Evolutionary conservation across 2,113 vertebrate genomes (phyloP).

Genomic region (Pseudopipra pipra): DNA sequence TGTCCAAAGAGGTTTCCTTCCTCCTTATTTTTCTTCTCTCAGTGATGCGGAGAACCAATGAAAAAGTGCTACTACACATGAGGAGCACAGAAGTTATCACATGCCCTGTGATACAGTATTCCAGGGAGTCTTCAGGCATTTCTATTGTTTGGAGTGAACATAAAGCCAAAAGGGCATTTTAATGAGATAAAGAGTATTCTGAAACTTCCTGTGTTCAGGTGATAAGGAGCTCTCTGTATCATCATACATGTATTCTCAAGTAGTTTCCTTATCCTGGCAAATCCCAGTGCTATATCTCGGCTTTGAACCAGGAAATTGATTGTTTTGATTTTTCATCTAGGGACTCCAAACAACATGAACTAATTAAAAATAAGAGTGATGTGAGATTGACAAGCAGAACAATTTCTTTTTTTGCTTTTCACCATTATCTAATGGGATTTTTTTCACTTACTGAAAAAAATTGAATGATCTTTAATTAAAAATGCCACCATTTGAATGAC

Average conservation of each 20-base stretch:
- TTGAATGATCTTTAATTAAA: not conserved
- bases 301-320: not conserved
- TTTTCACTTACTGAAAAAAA: not conserved
- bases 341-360: not conserved
- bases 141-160: not conserved
- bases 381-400: not conserved
- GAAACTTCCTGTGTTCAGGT: not conserved
- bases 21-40: not conserved
- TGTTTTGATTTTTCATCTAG: constrained; percentile 3
- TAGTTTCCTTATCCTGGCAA: not conserved
- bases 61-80: not conserved
- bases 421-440: not conserved
- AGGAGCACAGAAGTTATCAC: not conserved
- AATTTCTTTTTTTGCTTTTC: not conserved
- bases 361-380: constrained; percentile 28
- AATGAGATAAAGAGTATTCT: not conserved
- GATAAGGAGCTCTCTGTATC: not conserved
- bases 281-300: not conserved
- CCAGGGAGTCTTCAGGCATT: not conserved
- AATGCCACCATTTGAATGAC: not conserved
- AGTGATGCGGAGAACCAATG: not conserved
- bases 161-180: not conserved
- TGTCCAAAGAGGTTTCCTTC: not conserved
- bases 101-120: not conserved
- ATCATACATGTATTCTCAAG: not conserved